Evolutionary conservation across 2,113 vertebrate genomes (phyloP).

Genomic region (Anarrhichthys ocellatus): DNA sequence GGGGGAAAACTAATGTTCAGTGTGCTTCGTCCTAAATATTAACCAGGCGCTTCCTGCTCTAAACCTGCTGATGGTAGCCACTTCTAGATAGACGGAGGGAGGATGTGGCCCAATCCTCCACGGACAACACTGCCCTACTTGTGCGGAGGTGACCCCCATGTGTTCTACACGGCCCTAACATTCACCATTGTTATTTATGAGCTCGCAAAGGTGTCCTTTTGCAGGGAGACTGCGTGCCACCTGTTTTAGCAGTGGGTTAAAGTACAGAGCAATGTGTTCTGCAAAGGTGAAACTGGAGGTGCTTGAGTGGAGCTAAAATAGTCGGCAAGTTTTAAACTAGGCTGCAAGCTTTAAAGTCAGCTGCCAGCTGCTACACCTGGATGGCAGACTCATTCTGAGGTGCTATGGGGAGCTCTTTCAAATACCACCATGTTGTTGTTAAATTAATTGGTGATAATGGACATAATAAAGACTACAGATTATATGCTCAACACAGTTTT

Average conservation of each 20-base stretch:
- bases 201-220: slow-evolving; percentile 70
- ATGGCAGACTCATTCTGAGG: not conserved
- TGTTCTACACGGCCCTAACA: slow-evolving; percentile 71
- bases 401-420: not conserved
- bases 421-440: not conserved
- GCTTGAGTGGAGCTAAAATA: slow-evolving; percentile 17
- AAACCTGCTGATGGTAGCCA: slow-evolving; percentile 73
- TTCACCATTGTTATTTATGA: slow-evolving; percentile 79
- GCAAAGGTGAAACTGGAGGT: slow-evolving; percentile 46
- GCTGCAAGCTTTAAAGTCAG: slow-evolving; percentile 15
- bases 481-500: not conserved
- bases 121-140: slow-evolving; percentile 72
- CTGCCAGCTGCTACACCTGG: not conserved
- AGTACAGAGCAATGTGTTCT: slow-evolving; percentile 28
- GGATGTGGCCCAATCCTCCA: slow-evolving; percentile 68
- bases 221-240: slow-evolving; percentile 58
- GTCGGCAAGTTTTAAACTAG: slow-evolving; percentile 48
- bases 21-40: slow-evolving; percentile 71
- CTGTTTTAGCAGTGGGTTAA: slow-evolving; percentile 67
- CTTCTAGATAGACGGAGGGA: slow-evolving; percentile 51
- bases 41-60: slow-evolving; percentile 63
- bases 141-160: slow-evolving; percentile 77
- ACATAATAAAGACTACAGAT: not conserved
- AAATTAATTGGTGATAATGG: not conserved
- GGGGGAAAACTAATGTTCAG: slow-evolving; percentile 67